phyloP scores from a whole-genome alignment of 2,113 vertebrate genomes.

The Siphamia tubifer region DNA sequence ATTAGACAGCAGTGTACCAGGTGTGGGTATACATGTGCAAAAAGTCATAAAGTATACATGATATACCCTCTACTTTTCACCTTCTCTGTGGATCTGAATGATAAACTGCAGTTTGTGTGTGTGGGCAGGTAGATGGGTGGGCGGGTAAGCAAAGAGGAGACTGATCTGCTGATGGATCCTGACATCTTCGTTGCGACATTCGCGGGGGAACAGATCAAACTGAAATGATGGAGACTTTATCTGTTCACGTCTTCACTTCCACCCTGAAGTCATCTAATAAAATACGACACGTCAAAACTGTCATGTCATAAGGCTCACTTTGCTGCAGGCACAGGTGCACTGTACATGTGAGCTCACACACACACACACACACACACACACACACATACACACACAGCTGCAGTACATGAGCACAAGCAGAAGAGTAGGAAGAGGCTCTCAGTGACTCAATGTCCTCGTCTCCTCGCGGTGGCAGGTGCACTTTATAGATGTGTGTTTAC shows the following conservation, averaged over 20 bases:
- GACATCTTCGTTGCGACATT: constrained; percentile 31
- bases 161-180: constrained; percentile 29
- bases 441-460: too few relatives aligned
- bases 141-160: not conserved
- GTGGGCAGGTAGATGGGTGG: not conserved
- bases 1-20: constrained; percentile 12
- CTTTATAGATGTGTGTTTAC: too few relatives aligned
- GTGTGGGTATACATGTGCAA: not conserved
- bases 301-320: constrained; percentile 1
- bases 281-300: not conserved
- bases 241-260: constrained; percentile 19
- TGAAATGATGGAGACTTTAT: constrained; percentile 26
- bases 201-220: constrained; percentile 33
- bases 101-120: constrained; percentile 1
- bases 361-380: not conserved
- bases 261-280: constrained; percentile 5
- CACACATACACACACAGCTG: too few relatives aligned
- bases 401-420: too few relatives aligned
- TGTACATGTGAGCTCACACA: not conserved
- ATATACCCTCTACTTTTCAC: not conserved
- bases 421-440: too few relatives aligned
- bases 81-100: constrained; percentile 5
- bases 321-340: not conserved
- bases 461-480: too few relatives aligned
- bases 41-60: constrained; percentile 53